phyloP scores from a whole-genome alignment of 92 coral and sea anemone species.

The Bergia sp. region DNA sequence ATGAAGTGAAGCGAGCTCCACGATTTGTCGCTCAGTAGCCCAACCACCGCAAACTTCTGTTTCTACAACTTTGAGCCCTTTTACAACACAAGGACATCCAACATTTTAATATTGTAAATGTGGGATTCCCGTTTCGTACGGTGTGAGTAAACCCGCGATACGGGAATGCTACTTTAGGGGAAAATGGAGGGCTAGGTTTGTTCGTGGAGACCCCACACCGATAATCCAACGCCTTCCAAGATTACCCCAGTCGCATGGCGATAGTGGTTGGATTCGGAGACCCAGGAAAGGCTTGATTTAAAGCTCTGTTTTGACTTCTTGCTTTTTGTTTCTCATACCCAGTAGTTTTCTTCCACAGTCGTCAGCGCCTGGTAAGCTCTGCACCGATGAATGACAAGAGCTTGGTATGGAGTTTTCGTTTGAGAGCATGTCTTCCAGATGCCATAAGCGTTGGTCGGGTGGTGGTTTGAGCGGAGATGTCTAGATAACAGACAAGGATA shows the following conservation, averaged over 20 bases:
- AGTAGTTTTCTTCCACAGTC: conserved; percentile 20
- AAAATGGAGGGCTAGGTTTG: not conserved
- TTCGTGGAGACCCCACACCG: not conserved
- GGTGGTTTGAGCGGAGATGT: conserved; percentile 76
- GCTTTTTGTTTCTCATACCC: conserved; percentile 16
- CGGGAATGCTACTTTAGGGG: not conserved
- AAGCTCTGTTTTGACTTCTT: conserved; percentile 26
- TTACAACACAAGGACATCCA: not conserved
- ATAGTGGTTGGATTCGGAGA: not conserved
- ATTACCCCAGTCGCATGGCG: not conserved
- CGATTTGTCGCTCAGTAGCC: not conserved
- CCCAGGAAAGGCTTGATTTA: not conserved
- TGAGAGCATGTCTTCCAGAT: conserved; percentile 71
- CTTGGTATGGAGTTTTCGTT: conserved; percentile 64
- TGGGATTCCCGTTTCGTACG: not conserved
- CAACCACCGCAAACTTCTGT: not conserved
- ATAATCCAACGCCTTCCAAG: no score
- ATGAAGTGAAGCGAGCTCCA: not conserved
- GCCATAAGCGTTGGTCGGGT: conserved; percentile 86
- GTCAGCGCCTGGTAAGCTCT: conserved; percentile 47
- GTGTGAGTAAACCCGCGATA: not conserved
- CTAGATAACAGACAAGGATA: conserved; percentile 42
- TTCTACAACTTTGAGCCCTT: not conserved
- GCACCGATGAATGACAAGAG: conserved; percentile 72
- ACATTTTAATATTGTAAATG: not conserved